These are phyloP conservation scores for Druceiella hillmani DNA, from an alignment of 2,888 invertebrate genomes.

Conservation along the genomic window DNA sequence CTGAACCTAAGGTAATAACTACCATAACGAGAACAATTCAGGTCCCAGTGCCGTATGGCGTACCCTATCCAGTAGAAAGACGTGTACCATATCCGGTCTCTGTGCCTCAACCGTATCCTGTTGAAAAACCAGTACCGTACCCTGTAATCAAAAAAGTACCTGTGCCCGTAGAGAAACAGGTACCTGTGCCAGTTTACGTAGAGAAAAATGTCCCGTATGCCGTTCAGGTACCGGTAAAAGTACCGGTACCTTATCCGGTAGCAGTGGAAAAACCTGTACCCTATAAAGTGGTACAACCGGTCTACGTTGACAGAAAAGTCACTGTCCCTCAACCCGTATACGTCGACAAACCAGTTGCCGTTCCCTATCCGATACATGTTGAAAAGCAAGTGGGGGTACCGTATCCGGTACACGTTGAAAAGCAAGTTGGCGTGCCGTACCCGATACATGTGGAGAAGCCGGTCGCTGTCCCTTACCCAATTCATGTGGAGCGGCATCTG, in stretches of 20 bases:
- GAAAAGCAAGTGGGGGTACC: slow-evolving; percentile 44
- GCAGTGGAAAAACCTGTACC: slow-evolving; percentile 53
- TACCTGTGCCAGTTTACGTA: slow-evolving; percentile 47
- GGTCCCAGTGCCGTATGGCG: slow-evolving; percentile 28
- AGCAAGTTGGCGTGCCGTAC: slow-evolving; percentile 37
- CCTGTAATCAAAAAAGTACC: slow-evolving; percentile 50
- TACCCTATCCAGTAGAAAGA: slow-evolving; percentile 33
- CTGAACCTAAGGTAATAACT: no score
- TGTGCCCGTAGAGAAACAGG: slow-evolving; percentile 45
- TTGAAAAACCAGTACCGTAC: slow-evolving; percentile 48
- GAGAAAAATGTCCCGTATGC: slow-evolving; percentile 47
- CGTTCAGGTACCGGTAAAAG: slow-evolving; percentile 48
- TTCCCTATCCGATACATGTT: slow-evolving; percentile 55
- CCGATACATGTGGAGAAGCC: slow-evolving; percentile 34
- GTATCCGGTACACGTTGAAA: slow-evolving; percentile 30
- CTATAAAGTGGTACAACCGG: slow-evolving; percentile 53
- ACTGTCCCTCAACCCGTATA: slow-evolving; percentile 50
- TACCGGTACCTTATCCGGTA: slow-evolving; percentile 56
- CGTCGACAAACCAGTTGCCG: slow-evolving; percentile 52
- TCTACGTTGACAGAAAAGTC: slow-evolving; percentile 52
- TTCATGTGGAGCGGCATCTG: no score
- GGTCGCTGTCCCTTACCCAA: slow-evolving; percentile 32
- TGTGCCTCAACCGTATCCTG: slow-evolving; percentile 49
- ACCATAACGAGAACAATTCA: slow-evolving; percentile 42
- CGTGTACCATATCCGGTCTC: slow-evolving; percentile 47